These are phyloP conservation scores for Trichoplusia ni DNA, from an alignment of 1,140 invertebrate genomes.

Conservation along the genomic window DNA sequence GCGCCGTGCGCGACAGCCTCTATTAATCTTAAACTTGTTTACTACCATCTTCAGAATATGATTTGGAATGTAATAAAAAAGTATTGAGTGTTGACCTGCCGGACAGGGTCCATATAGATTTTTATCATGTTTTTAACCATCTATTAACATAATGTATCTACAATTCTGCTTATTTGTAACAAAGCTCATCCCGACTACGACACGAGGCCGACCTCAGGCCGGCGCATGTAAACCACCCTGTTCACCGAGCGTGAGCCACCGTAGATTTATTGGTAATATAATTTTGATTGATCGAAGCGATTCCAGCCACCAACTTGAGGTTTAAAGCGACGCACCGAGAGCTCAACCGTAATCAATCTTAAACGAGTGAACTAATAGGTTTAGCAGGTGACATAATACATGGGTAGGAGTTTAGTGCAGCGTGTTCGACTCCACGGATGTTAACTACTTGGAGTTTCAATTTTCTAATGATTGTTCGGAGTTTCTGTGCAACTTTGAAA, in stretches of 20 bases:
- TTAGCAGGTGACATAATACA: conserved; percentile 16
- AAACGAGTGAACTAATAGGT: conserved; percentile 31
- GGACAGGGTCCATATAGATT: no score
- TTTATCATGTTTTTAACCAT: no score
- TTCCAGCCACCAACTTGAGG: conserved; percentile 38
- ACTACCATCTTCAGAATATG: no score
- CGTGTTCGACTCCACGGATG: neutral
- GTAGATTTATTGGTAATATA: conserved; percentile 79
- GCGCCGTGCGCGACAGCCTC: no score
- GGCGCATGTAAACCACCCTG: conserved; percentile 50
- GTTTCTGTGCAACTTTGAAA: neutral
- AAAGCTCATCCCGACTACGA: neutral
- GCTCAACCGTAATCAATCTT: conserved; percentile 45
- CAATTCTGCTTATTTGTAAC: no score
- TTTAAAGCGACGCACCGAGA: conserved; percentile 35
- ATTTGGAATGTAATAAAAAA: no score
- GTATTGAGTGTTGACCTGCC: no score
- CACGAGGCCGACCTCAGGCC: neutral
- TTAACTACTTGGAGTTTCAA: neutral
- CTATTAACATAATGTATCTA: no score
- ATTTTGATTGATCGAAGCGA: conserved; percentile 77
- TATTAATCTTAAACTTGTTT: no score
- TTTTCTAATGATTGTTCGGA: neutral
- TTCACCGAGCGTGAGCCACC: conserved; percentile 55
- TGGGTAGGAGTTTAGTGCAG: conserved; percentile 24